These are phyloP conservation scores for Dasysyrphus albostriatus DNA, from an alignment of 2,888 invertebrate species.

Conservation along the genomic window DNA sequence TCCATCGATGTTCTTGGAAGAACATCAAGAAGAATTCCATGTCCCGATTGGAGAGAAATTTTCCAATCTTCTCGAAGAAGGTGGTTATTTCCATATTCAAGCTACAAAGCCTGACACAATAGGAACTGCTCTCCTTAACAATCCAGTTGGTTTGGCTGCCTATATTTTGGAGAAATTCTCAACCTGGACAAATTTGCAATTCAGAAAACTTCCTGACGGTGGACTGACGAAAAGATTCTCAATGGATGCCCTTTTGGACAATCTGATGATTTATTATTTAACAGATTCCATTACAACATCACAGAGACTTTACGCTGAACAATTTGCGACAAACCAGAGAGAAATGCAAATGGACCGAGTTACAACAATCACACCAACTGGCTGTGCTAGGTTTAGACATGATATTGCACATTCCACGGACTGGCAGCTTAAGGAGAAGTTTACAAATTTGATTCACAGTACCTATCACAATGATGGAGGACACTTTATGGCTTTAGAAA, in stretches of 20 bases:
- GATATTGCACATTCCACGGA: slow-evolving; percentile 88
- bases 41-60: slow-evolving; percentile 83
- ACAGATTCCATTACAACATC: slow-evolving; percentile 89
- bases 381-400: slow-evolving; percentile 89
- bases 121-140: slow-evolving; percentile 84
- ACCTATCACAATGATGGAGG: slow-evolving; percentile 89
- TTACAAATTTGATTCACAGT: slow-evolving; percentile 88
- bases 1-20: slow-evolving; percentile 86
- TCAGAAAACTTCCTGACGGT: slow-evolving; percentile 86
- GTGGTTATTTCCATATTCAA: slow-evolving; percentile 91
- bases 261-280: slow-evolving; percentile 92
- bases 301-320: slow-evolving; percentile 89
- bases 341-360: slow-evolving; percentile 84
- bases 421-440: slow-evolving; percentile 86
- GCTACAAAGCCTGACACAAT: slow-evolving; percentile 95
- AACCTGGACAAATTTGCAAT: slow-evolving; percentile 87
- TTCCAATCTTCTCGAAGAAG: slow-evolving; percentile 82
- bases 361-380: slow-evolving; percentile 89
- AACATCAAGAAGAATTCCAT: slow-evolving; percentile 84
- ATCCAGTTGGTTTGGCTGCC: slow-evolving; percentile 93
- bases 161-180: slow-evolving; percentile 96
- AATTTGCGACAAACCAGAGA: slow-evolving; percentile 78
- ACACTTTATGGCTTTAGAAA: slow-evolving; percentile 94
- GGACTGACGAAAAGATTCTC: slow-evolving; percentile 86
- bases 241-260: slow-evolving; percentile 86